Conservation (phyloP, 2,797 vertebrate species). For the Brachymystax lenok region DNA sequence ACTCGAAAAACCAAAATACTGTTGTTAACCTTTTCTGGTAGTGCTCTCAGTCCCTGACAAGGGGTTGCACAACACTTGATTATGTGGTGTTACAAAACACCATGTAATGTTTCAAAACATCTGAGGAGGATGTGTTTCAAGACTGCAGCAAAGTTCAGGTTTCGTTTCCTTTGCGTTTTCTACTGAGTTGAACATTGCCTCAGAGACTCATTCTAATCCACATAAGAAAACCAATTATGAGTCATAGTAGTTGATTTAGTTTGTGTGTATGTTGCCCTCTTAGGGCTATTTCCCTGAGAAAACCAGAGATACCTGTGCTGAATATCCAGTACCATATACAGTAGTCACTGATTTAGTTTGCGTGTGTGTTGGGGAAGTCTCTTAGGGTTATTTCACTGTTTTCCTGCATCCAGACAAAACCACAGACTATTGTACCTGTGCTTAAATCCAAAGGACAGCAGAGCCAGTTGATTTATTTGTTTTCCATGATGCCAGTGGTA, state of each 20-base stretch:
- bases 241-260: background rate
- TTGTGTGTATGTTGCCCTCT: background rate
- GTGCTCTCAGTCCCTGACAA: no score
- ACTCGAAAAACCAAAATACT: no score
- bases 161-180: background rate
- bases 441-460: slow-evolving; percentile 16
- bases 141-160: no score
- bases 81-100: no score
- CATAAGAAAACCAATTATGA: no score
- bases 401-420: background rate
- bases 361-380: background rate
- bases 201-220: background rate
- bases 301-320: no score
- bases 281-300: no score
- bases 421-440: background rate
- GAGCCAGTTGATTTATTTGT: slow-evolving; percentile 45
- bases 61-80: no score
- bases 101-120: no score
- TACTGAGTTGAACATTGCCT: background rate
- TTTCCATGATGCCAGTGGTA: slow-evolving; percentile 27
- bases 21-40: no score
- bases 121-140: no score
- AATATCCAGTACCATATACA: background rate
- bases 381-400: background rate
- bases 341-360: background rate